Evolutionary conservation across 2,888 invertebrate species (phyloP).

Genomic region (Caradrina clavipalpis): DNA sequence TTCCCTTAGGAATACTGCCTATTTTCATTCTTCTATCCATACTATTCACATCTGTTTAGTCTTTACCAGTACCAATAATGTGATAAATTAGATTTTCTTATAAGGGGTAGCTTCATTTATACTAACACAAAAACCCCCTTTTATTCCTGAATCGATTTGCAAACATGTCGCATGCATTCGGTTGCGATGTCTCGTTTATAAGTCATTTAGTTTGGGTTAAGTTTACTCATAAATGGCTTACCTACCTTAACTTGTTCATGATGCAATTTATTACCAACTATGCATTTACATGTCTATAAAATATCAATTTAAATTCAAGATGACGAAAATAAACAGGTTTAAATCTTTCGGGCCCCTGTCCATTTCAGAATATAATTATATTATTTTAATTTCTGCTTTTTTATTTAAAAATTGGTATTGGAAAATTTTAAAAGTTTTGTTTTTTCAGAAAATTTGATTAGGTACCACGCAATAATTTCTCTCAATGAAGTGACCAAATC

Average conservation of each 20-base stretch:
- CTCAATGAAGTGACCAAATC: too few relatives aligned
- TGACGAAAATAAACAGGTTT: background rate
- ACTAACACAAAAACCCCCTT: too few relatives aligned
- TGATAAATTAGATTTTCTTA: too few relatives aligned
- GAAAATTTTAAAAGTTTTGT: too few relatives aligned
- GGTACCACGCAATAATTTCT: too few relatives aligned
- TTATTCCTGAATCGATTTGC: too few relatives aligned
- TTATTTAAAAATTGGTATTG: too few relatives aligned
- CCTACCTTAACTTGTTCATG: background rate
- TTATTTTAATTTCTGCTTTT: background rate
- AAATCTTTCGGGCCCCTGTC: background rate
- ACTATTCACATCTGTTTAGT: background rate
- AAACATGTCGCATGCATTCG: background rate
- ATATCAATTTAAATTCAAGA: constrained; percentile 15
- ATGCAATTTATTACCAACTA: constrained; percentile 10
- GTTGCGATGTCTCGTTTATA: background rate
- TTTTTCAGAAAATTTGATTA: too few relatives aligned
- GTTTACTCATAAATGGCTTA: background rate
- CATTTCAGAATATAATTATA: background rate
- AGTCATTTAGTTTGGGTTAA: background rate
- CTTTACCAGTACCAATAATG: too few relatives aligned
- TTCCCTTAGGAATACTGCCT: background rate
- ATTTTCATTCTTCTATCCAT: background rate
- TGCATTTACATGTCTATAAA: constrained; percentile 21
- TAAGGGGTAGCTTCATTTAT: too few relatives aligned